phyloP scores from a whole-genome alignment of 2,113 vertebrate genomes.

The Notothenia coriiceps region DNA sequence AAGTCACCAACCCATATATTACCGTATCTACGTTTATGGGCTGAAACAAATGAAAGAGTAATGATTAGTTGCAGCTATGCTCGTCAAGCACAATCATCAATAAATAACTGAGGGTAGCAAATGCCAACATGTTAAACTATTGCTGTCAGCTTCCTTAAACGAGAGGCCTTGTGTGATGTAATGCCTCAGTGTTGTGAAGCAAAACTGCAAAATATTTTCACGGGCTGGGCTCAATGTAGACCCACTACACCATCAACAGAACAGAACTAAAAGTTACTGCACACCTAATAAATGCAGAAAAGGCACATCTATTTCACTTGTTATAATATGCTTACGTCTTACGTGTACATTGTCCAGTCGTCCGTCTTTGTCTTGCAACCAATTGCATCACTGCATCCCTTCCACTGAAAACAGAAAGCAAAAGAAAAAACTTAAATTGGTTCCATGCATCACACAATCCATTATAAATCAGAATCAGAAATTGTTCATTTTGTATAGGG shows the following conservation, averaged over 20 bases:
- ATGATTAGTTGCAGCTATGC: constrained; percentile 45
- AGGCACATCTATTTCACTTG: not conserved
- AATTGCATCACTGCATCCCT: not conserved
- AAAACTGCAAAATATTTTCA: constrained; percentile 65
- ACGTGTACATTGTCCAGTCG: not conserved
- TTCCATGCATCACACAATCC: not conserved
- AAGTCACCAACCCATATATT: constrained; percentile 47
- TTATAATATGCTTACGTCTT: not conserved
- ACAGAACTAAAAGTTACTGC: constrained; percentile 40
- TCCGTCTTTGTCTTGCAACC: not conserved
- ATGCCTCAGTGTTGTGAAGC: constrained; percentile 63
- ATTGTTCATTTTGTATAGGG: not conserved
- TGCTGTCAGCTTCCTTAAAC: constrained; percentile 57
- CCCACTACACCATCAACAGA: constrained; percentile 65
- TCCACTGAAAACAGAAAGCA: constrained; percentile 19
- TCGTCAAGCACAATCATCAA: constrained; percentile 43
- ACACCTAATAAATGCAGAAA: constrained; percentile 49
- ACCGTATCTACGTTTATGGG: constrained; percentile 56
- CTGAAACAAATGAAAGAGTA: constrained; percentile 48
- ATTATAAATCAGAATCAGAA: constrained; percentile 13
- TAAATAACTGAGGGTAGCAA: constrained; percentile 38
- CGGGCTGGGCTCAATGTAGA: constrained; percentile 48
- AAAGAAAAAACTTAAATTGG: not conserved
- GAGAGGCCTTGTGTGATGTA: constrained; percentile 60
- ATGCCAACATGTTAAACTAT: constrained; percentile 30